phyloP scores from a whole-genome alignment of 2,888 invertebrate species.

The Eristalis intricaria region DNA sequence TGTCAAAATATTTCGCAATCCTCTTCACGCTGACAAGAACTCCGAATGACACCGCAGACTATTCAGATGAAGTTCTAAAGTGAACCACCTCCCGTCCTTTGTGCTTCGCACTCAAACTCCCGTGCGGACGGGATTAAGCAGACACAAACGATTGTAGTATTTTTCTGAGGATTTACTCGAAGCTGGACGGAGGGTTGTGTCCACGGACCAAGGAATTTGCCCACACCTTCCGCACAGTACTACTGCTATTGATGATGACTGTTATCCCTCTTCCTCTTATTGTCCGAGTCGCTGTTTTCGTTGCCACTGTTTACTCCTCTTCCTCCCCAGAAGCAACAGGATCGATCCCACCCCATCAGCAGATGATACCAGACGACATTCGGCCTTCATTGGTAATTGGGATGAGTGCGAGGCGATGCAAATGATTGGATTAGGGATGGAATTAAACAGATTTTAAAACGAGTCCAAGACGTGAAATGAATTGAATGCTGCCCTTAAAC shows the following conservation, averaged over 20 bases:
- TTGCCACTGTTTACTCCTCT: neutral
- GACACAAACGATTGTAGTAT: neutral
- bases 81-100: neutral
- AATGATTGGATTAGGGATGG: conserved; percentile 50
- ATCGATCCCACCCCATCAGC: neutral
- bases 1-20: conserved; percentile 35
- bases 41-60: neutral
- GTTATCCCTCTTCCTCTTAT: neutral
- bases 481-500: conserved; percentile 26
- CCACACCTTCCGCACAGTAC: neutral
- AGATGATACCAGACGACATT: no score
- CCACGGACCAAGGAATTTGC: conserved; percentile 3
- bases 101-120: neutral
- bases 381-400: conserved; percentile 37
- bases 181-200: conserved; percentile 28
- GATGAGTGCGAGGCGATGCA: conserved; percentile 10
- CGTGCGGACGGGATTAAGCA: neutral
- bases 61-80: conserved; percentile 24
- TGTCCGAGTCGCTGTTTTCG: neutral
- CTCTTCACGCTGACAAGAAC: conserved; percentile 9
- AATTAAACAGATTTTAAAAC: conserved; percentile 52
- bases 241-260: conserved; percentile 19
- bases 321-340: neutral
- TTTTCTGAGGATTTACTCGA: conserved; percentile 55
- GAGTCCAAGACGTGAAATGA: conserved; percentile 41